phyloP scores from a whole-genome alignment of 2,888 invertebrate species.

The Vesta saturnalis region DNA sequence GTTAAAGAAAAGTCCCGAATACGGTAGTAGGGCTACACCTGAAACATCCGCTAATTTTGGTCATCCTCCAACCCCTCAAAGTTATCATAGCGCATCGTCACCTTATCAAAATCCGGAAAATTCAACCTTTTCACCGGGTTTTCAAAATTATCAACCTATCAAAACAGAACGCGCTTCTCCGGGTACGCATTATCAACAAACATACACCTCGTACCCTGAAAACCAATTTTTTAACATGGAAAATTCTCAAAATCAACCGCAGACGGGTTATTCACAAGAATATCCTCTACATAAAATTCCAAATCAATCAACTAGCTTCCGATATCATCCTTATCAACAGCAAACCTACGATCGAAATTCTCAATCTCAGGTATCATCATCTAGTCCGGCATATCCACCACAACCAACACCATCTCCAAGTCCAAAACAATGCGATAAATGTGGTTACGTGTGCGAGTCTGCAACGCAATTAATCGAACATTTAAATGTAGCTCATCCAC shows the following conservation, averaged over 20 bases:
- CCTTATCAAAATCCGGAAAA: conserved; percentile 71
- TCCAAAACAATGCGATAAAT: conserved; percentile 84
- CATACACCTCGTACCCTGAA: conserved; percentile 47
- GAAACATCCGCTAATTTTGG: conserved; percentile 69
- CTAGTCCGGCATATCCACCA: conserved; percentile 69
- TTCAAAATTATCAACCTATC: conserved; percentile 54
- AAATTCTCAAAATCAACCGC: conserved; percentile 48
- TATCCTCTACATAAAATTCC: conserved; percentile 54
- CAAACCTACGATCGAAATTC: conserved; percentile 49
- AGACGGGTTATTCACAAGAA: conserved; percentile 55
- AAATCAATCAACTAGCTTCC: conserved; percentile 51
- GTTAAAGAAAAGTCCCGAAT: conserved; percentile 71
- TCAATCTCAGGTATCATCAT: conserved; percentile 55
- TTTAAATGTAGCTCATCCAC: conserved; percentile 72
- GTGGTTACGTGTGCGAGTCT: conserved; percentile 82
- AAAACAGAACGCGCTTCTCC: conserved; percentile 64
- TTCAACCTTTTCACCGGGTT: conserved; percentile 66
- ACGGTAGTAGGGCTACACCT: conserved; percentile 66
- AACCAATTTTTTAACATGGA: conserved; percentile 54
- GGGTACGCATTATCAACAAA: conserved; percentile 50
- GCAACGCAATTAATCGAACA: conserved; percentile 80
- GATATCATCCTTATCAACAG: conserved; percentile 62
- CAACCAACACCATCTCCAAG: conserved; percentile 78
- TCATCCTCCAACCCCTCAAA: conserved; percentile 73
- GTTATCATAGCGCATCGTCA: conserved; percentile 73